These are phyloP conservation scores for Podarcis cretensis DNA, from an alignment of 2,113 vertebrate genomes.

Conservation along the genomic window DNA sequence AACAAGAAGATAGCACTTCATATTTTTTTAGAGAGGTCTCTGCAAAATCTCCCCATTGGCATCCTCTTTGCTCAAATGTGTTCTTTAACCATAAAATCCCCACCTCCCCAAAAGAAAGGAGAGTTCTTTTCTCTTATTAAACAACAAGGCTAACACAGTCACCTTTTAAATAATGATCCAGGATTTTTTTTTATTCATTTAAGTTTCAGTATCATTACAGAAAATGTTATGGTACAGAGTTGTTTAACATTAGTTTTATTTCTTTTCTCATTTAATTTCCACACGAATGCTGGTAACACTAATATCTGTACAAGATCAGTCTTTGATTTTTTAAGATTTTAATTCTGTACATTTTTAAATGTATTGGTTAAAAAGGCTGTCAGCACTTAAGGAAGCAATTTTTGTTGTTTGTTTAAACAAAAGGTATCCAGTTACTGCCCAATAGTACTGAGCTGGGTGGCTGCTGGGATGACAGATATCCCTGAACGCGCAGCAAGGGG, in stretches of 20 bases:
- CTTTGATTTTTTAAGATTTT: constrained; percentile 85
- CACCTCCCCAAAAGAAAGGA: constrained; percentile 15
- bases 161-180: constrained; percentile 98
- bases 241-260: constrained; percentile 97
- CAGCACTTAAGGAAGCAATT: constrained; percentile 99
- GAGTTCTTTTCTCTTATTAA: constrained; percentile 48
- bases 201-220: constrained; percentile 99
- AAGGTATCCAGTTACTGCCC: constrained; percentile 91
- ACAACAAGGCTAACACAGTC: constrained; percentile 72
- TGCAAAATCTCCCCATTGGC: background rate
- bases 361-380: constrained; percentile 99
- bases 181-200: constrained; percentile 98
- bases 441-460: constrained; percentile 89
- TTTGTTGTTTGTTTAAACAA: constrained; percentile 91
- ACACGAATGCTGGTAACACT: constrained; percentile 99
- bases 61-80: background rate
- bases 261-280: constrained; percentile 97
- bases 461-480: constrained; percentile 79
- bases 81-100: background rate
- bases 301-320: constrained; percentile 99
- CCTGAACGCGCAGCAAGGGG: constrained; percentile 79
- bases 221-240: constrained; percentile 99
- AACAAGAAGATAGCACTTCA: background rate
- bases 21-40: background rate
- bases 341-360: constrained; percentile 99